Percentiles rank a stretch among this genome's conserved stretches.
These are phyloP conservation scores for Todiramphus chloris DNA, from an alignment of 2,113 vertebrate genomes.

Conservation along the genomic window DNA sequence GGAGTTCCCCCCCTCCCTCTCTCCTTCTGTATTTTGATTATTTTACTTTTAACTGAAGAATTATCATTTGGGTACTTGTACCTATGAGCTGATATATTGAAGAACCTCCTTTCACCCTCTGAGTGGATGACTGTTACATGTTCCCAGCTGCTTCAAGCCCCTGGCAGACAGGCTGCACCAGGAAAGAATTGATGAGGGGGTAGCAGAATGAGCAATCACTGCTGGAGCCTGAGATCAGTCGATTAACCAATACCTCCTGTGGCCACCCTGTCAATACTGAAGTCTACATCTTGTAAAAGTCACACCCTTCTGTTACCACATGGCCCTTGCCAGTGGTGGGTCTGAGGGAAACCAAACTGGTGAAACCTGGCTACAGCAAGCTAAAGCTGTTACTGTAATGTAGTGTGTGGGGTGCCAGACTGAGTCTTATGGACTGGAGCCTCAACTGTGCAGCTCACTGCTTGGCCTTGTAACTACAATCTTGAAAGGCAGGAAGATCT, in stretches of 20 bases:
- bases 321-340: background rate
- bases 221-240: background rate
- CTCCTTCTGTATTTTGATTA: background rate
- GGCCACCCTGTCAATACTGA: background rate
- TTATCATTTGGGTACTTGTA: background rate
- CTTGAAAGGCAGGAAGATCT: background rate
- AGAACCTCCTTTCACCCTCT: background rate
- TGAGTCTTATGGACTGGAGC: background rate
- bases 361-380: background rate
- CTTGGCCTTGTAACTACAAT: background rate
- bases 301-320: background rate
- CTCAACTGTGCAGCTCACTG: background rate
- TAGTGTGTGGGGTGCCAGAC: background rate
- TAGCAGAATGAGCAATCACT: background rate
- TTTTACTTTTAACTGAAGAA: background rate
- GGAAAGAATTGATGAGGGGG: background rate
- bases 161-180: background rate
- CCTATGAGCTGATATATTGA: background rate
- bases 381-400: background rate
- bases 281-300: background rate
- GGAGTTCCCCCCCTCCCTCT: fast-evolving
- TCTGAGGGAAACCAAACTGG: background rate
- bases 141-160: background rate
- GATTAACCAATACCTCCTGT: background rate
- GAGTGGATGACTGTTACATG: background rate